Conservation (phyloP, 2,888 invertebrate species). For the Phragmatobia fuliginosa region DNA sequence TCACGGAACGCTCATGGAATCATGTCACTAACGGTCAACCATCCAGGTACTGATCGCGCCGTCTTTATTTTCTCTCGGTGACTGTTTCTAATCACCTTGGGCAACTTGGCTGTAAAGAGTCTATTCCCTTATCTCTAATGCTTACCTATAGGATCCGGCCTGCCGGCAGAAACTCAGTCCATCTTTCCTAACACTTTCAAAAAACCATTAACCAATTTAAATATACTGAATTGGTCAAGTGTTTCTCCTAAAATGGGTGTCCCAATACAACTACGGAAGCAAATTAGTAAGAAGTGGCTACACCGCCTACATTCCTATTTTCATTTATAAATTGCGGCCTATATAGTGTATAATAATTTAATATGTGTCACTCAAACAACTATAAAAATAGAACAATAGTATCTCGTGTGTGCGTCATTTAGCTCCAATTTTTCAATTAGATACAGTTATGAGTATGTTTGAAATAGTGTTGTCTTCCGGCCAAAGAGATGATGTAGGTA, state of each 20-base stretch:
- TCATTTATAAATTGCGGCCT: neutral
- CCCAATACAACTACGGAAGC: neutral
- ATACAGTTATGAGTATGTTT: conserved; percentile 4
- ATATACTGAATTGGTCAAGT: neutral
- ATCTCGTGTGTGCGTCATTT: conserved; percentile 3
- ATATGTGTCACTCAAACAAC: neutral
- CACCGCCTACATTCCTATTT: neutral
- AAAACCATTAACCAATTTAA: too few species aligned
- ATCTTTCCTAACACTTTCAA: too few species aligned
- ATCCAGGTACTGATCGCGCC: too few species aligned
- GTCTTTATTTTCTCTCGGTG: too few species aligned
- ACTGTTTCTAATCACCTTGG: too few species aligned
- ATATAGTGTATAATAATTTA: conserved; percentile 6
- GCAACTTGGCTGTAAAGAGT: too few species aligned
- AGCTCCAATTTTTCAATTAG: conserved; percentile 14
- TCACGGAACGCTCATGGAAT: too few species aligned
- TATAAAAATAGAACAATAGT: conserved; percentile 5
- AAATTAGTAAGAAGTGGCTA: neutral
- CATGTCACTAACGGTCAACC: too few species aligned
- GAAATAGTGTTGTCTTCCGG: conserved; percentile 8
- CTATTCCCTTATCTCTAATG: too few species aligned
- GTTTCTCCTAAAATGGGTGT: neutral
- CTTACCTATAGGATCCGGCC: too few species aligned
- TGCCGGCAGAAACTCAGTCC: too few species aligned
- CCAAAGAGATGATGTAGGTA: neutral